Evolutionary conservation across 2,797 vertebrate genomes (phyloP), one percentile per base, ranked within the genome.

Genomic region (Xenopus petersii): DNA sequence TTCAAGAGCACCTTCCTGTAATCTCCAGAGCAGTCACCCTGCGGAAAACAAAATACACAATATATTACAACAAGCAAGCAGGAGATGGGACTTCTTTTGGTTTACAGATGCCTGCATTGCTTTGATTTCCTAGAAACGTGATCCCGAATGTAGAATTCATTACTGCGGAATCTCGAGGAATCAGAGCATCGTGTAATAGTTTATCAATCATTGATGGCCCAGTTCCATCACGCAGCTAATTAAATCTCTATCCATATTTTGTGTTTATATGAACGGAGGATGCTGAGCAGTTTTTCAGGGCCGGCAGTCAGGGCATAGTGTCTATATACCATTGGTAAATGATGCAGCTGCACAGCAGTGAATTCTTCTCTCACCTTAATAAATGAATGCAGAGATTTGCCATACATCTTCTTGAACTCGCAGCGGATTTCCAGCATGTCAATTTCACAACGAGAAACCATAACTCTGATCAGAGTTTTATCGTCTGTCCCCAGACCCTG

Each of bases 401-500:
- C 94, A 0, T 99, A 99, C 83, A 90, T 87, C 84, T 92, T 92
- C 83, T 90, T 89, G 86, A 99, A 99, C 80, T 95, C 88, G 0
- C 84, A 89, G 73, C 96, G 92, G 80, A 99, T 99, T 81, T 98
- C 90, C 80, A 96, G 65, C 98, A 99, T 96, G 84, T 99, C 98
- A 0, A 96, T 86, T 82, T 99, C 98, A 0, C 92, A 92, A 64
- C 96, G 93, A 17, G 96, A 88, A 17, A 99, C 94, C 96, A 99
- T 97, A 80, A 95, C 91, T 82, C 98, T 89, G 81, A 99, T 94
- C 75, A 99, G 93, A 0, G 97, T 90, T 56, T 62, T 90, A 33
- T 99, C 98, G 30, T 97, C 95, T 0, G 97, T 99, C 26, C 98
- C 98, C 73, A 97, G 74, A 17, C 98, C 98, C 98, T 98, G 73